phyloP scores from a whole-genome alignment of 2,797 vertebrate species.

The Ambastaia sidthimunki region DNA sequence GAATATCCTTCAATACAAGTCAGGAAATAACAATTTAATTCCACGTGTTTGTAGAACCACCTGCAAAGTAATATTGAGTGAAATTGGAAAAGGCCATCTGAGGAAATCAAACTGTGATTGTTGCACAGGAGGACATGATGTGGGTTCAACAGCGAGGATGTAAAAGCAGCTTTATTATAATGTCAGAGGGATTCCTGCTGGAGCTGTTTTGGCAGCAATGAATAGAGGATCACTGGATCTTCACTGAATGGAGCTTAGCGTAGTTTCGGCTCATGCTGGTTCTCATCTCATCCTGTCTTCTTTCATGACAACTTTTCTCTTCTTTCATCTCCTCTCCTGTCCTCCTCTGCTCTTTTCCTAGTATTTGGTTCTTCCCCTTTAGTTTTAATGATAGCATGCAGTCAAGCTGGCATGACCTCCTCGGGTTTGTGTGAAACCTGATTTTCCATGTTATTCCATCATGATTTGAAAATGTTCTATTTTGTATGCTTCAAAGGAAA shows the following conservation, averaged over 20 bases:
- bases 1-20: conserved; percentile 12
- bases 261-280: conserved; percentile 24
- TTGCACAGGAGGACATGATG: conserved; percentile 9
- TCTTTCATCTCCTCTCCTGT: background rate
- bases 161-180: conserved; percentile 47
- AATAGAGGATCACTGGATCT: conserved; percentile 33
- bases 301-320: background rate
- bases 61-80: conserved; percentile 13
- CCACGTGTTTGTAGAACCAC: conserved; percentile 4
- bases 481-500: background rate
- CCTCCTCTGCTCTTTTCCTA: background rate
- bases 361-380: background rate
- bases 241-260: conserved; percentile 24
- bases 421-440: background rate
- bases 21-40: conserved; percentile 27
- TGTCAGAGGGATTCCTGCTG: conserved; percentile 14
- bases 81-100: conserved; percentile 20
- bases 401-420: background rate
- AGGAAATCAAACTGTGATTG: conserved; percentile 40
- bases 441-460: background rate
- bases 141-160: conserved; percentile 40
- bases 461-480: background rate
- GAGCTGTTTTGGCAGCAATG: conserved; percentile 25
- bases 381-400: background rate
- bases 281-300: background rate